Evolutionary conservation across 1,140 invertebrate species (phyloP), one percentile per base, ranked within the genome.

Genomic region (Zeugodacus cucurbitae): DNA sequence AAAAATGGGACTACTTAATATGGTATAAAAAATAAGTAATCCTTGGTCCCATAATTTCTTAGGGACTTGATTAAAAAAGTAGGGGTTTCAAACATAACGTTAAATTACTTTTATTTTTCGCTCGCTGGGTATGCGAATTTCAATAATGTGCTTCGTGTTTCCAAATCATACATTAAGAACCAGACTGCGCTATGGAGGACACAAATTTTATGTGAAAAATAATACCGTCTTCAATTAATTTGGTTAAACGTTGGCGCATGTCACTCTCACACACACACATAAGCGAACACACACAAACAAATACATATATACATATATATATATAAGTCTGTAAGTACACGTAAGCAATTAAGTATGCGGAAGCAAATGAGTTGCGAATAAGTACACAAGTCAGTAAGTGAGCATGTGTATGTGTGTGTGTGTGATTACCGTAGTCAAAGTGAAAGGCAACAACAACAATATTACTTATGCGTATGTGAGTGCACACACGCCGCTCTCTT

Each of bases 331-430:
- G 17, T 41, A 74, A 22, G 34, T 1, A n/a, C 3, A n/a, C 32
- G 20, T 14, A 32, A 29, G 64, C 29, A 82, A 82, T 82, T 82
- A 82, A 48, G 37, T 82, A 82, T 82, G 10, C 74, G 41, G n/a
- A 26, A 48, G 74, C 41, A 82, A 82, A 82, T 82, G 74, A 82
- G 41, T 82, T 82, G 74, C 74, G 41, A 82, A 48, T 82, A 82
- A 54, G 74, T 48, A 82, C 74, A 82, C 74, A 82, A 26, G 74
- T 41, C 20, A 37, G 34, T 22, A 32, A 7, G 29, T 64, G 62
- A 26, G 10, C 14, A 6, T 54, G 48, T 54, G 48, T 41, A 3
- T 41, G 48, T 54, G 14, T 14, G 62, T 74, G 67, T 74, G 67
- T 41, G 3, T 17, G 34, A 17, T 22, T 37, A 14, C 32, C 17